phyloP scores from a whole-genome alignment of 1,140 invertebrate species.

The Anadara kagoshimensis region DNA sequence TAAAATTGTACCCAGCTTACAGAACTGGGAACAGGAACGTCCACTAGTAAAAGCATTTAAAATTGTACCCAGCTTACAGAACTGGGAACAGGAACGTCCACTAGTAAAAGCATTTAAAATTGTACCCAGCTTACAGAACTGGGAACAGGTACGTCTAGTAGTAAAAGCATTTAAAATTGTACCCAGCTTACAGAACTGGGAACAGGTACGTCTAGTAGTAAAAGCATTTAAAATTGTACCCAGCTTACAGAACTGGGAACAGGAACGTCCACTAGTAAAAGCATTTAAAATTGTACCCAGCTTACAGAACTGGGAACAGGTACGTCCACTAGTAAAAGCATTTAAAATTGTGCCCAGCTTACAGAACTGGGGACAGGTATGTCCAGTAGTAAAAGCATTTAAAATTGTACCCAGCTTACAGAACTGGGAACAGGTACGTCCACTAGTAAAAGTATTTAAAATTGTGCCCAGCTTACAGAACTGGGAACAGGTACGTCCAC shows the following conservation, averaged over 20 bases:
- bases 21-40: conserved; percentile 97
- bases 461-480: conserved; percentile 94
- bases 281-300: conserved; percentile 98
- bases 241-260: conserved; percentile 95
- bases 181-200: conserved; percentile 94
- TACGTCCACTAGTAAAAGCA: conserved; percentile 96
- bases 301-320: conserved; percentile 96
- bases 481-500: too few species aligned
- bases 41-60: conserved; percentile 99
- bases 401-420: conserved; percentile 96
- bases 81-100: too few species aligned
- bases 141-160: too few species aligned
- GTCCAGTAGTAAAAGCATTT: conserved; percentile 98
- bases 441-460: conserved; percentile 98
- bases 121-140: conserved; percentile 93
- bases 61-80: conserved; percentile 93
- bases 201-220: too few species aligned
- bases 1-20: conserved; percentile 95
- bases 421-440: conserved; percentile 98
- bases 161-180: conserved; percentile 99
- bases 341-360: conserved; percentile 97
- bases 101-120: conserved; percentile 99
- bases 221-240: conserved; percentile 99
- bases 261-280: conserved; percentile 96
- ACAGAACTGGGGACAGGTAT: conserved; percentile 93